Evolutionary conservation across 2,888 invertebrate species (phyloP).

Genomic region (Leptinotarsa peninsularis): DNA sequence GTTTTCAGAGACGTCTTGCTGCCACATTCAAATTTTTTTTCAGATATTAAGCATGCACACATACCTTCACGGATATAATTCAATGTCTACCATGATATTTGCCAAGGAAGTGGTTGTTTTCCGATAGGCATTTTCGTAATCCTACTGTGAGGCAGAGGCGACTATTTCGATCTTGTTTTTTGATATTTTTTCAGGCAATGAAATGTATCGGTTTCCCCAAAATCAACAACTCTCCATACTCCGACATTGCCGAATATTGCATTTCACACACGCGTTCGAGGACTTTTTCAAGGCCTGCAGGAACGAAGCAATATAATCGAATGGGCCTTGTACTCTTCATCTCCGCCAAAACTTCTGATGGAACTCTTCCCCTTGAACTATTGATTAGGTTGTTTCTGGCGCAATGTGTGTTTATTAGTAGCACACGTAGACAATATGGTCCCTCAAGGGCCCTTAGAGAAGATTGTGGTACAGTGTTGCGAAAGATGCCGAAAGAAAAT

Average conservation of each 20-base stretch:
- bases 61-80: too few species aligned
- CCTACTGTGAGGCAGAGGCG: too few species aligned
- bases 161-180: too few species aligned
- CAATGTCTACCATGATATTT: too few species aligned
- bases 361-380: conserved; percentile 42
- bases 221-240: neutral
- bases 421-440: conserved; percentile 58
- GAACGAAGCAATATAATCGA: conserved; percentile 18
- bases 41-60: too few species aligned
- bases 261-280: neutral
- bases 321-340: conserved; percentile 25
- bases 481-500: conserved; percentile 53
- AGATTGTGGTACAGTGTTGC: conserved; percentile 56
- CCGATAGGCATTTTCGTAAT: too few species aligned
- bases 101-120: too few species aligned
- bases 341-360: conserved; percentile 33
- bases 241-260: neutral
- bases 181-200: too few species aligned
- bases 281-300: conserved; percentile 1
- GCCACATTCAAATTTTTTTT: too few species aligned
- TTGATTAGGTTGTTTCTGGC: conserved; percentile 46
- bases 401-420: conserved; percentile 57
- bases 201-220: too few species aligned
- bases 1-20: too few species aligned
- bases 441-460: conserved; percentile 60